These are phyloP conservation scores for Oopsacas minuta DNA, from an alignment of 37 sponge, comb jelly and placozoan genomes.

Conservation along the genomic window DNA sequence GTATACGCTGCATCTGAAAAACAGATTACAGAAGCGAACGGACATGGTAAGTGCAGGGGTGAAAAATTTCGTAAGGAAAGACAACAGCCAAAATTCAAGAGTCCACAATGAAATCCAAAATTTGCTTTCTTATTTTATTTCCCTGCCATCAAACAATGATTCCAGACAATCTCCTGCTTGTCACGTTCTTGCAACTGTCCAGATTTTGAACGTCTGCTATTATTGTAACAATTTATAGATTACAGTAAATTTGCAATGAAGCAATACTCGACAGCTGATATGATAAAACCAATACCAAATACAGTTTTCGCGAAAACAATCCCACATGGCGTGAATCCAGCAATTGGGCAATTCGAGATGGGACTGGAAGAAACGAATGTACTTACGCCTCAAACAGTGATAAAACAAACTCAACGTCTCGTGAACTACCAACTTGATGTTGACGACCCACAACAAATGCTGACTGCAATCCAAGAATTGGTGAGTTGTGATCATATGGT, in stretches of 20 bases:
- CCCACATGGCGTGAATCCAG: background rate
- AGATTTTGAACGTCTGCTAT: too few relatives aligned
- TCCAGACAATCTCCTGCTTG: too few relatives aligned
- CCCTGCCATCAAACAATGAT: too few relatives aligned
- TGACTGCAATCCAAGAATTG: background rate
- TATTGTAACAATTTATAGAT: too few relatives aligned
- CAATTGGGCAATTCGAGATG: background rate
- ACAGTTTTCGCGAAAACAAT: background rate
- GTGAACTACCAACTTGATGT: slow-evolving; percentile 3
- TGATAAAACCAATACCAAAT: background rate
- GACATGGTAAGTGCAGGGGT: background rate
- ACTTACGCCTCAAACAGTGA: background rate
- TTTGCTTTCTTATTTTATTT: too few relatives aligned
- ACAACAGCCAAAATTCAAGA: too few relatives aligned
- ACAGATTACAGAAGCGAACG: background rate
- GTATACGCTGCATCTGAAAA: background rate
- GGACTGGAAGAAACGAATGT: background rate
- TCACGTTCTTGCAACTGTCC: too few relatives aligned
- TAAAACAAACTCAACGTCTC: background rate
- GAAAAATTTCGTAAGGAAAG: too few relatives aligned
- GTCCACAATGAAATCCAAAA: too few relatives aligned
- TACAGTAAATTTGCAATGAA: background rate
- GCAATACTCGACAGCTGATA: background rate
- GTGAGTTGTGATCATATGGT: too few relatives aligned
- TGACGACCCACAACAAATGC: slow-evolving; percentile 9